Evolutionary conservation across 2,113 vertebrate genomes (phyloP).

Genomic region (Bufo bufo): DNA sequence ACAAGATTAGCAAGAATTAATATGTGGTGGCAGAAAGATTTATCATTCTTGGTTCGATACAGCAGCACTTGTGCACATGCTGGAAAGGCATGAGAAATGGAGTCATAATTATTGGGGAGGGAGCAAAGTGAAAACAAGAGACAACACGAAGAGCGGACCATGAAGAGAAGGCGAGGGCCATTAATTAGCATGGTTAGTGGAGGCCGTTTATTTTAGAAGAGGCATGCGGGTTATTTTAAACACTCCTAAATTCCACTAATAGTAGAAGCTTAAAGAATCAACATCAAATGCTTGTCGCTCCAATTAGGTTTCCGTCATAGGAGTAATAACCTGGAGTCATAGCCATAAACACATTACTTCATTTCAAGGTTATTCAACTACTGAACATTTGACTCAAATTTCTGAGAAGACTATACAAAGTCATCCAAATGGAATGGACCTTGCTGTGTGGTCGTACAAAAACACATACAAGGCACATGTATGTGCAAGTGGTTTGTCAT

Average conservation of each 20-base stretch:
- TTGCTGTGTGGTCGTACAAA: background rate
- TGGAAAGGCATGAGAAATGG: conserved; percentile 61
- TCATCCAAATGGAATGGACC: background rate
- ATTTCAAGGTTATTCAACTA: background rate
- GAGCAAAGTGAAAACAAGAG: conserved; percentile 63
- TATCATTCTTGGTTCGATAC: conserved; percentile 77
- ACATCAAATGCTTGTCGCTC: conserved; percentile 80
- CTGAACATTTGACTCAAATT: background rate
- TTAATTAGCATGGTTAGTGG: conserved; percentile 67
- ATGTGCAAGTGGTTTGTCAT: background rate
- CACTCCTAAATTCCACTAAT: conserved; percentile 70
- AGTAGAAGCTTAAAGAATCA: conserved; percentile 63
- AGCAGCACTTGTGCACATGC: conserved; percentile 71
- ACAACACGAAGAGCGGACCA: conserved; percentile 32
- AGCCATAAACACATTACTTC: background rate
- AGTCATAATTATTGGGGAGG: conserved; percentile 65
- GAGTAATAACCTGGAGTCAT: background rate
- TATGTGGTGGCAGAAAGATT: conserved; percentile 70
- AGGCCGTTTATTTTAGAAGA: conserved; percentile 60
- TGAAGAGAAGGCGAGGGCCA: conserved; percentile 66
- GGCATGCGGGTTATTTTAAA: conserved; percentile 53
- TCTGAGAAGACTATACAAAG: background rate
- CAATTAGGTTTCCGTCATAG: conserved; percentile 65
- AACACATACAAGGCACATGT: background rate
- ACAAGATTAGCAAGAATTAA: conserved; percentile 75